Conservation (phyloP, 2,888 invertebrate genomes). For the Lissonota sp. region DNA sequence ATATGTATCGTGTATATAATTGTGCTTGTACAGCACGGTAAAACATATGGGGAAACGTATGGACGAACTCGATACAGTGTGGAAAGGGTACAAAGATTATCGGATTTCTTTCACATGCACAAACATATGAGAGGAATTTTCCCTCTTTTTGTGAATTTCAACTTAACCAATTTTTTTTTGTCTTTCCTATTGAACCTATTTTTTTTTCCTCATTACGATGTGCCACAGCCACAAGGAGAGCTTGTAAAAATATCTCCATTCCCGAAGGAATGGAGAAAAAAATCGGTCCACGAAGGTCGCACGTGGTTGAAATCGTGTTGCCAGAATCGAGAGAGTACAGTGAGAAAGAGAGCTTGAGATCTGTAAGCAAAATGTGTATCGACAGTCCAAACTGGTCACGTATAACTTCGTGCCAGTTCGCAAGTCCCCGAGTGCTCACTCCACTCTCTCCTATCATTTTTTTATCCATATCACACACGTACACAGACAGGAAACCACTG, state of each 20-base stretch:
- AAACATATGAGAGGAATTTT: background rate
- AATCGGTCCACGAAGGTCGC: conserved; percentile 32
- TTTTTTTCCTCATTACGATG: conserved; percentile 9
- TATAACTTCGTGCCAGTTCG: conserved; percentile 47
- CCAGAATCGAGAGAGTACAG: conserved; percentile 9
- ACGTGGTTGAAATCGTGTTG: conserved; percentile 42
- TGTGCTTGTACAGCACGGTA: background rate
- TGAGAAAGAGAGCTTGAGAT: conserved; percentile 19
- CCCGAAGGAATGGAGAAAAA: conserved; percentile 3
- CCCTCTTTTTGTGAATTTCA: background rate
- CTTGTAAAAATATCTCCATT: conserved; percentile 24
- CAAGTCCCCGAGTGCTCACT: conserved; percentile 11
- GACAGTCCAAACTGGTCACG: conserved; percentile 46
- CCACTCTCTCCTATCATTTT: conserved; percentile 14
- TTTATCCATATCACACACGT: background rate
- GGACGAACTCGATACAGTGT: background rate
- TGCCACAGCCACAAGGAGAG: background rate
- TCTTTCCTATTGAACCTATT: no score
- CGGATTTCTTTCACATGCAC: conserved; percentile 14
- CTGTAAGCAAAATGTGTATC: conserved; percentile 45
- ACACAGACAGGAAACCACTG: conserved; percentile 15
- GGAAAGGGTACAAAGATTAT: conserved; percentile 10
- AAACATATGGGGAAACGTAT: no score
- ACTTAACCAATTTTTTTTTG: no score
- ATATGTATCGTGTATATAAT: background rate